Evolutionary conservation across 1,140 invertebrate species (phyloP), one percentile per base, ranked within the genome.

Genomic region (Drosophila aff.): DNA sequence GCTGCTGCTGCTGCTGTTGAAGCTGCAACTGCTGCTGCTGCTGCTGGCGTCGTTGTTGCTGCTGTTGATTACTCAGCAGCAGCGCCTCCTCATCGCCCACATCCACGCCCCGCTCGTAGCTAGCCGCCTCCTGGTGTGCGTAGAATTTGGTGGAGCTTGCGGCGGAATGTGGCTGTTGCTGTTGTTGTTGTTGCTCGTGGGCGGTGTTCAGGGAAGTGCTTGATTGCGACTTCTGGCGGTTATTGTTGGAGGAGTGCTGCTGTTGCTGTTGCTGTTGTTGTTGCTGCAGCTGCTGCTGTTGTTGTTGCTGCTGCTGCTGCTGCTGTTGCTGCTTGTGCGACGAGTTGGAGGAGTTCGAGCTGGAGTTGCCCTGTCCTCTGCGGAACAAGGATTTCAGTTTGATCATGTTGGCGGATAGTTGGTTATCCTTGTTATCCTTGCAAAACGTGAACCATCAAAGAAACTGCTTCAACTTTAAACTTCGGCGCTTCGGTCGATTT

Each of bases 311-410:
- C 1, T 49, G 36, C 1, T 50, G 47, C 5, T 67, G 43, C 33
- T 67, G 64, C 44, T 67, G 68, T 21, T 61, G 71, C 33, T 77
- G 91, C 68, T 40, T 74, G 55, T 74, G 71, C 23, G 87, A 90
- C 65, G 87, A 81, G 57, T 87, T 85, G 43, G 85, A 91, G 82
- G 85, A 90, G 36, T 81, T 80, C 31, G 85, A 90, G 80, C 89
- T 82, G 61, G 94, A 93, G 93, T 86, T 82, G 90, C 93, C 91
- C 87, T 93, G 94, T 89, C 95, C 95, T 95, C 96, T 96, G 94
- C 96, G 96, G 94, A 96, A 96, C 92, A 96, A 94, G 90, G 96
- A 96, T 95, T 96, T 96, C 93, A 96, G 95, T 95, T 96, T 96
- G 95, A 96, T 96, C 96, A 96, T 96, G 57, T 78, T 89, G 65